Conservation (phyloP, 2,113 vertebrate genomes). For the Tychaedon coryphoeus region DNA sequence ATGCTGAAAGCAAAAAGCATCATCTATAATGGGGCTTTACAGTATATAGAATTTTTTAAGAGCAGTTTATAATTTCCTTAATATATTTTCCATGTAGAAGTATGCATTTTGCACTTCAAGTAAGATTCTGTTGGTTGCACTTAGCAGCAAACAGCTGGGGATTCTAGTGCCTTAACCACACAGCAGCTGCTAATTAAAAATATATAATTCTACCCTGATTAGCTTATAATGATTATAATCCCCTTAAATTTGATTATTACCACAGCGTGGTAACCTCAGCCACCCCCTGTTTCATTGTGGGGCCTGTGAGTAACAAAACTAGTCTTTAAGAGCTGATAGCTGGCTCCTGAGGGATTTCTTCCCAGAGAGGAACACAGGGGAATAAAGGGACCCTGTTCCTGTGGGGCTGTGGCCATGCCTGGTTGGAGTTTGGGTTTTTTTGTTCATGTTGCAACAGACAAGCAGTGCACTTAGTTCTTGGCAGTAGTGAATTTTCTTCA, state of each 20-base stretch:
- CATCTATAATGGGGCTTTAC: not conserved
- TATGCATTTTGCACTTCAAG: not conserved
- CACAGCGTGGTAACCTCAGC: not conserved
- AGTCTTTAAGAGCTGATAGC: not conserved
- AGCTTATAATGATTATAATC: slow-evolving; percentile 52
- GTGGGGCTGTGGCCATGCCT: not conserved
- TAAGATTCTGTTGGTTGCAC: slow-evolving; percentile 10
- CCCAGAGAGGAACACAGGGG: not conserved
- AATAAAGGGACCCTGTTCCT: not conserved
- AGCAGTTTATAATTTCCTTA: not conserved
- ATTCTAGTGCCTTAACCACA: slow-evolving; percentile 16
- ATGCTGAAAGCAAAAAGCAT: not conserved
- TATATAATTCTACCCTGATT: slow-evolving; percentile 51
- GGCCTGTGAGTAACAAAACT: not conserved
- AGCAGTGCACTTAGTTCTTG: not conserved
- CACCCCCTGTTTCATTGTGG: slow-evolving; percentile 9
- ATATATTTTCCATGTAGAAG: not conserved
- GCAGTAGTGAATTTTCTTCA: not conserved
- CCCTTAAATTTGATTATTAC: slow-evolving; percentile 49
- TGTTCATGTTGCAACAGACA: not conserved
- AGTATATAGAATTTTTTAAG: not conserved
- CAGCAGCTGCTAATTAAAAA: slow-evolving; percentile 65
- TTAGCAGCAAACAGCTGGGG: slow-evolving; percentile 54
- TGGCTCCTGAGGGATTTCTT: not conserved
- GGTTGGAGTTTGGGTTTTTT: not conserved